Conservation (phyloP, 2,888 invertebrate genomes). For the Drosophila yooni region DNA sequence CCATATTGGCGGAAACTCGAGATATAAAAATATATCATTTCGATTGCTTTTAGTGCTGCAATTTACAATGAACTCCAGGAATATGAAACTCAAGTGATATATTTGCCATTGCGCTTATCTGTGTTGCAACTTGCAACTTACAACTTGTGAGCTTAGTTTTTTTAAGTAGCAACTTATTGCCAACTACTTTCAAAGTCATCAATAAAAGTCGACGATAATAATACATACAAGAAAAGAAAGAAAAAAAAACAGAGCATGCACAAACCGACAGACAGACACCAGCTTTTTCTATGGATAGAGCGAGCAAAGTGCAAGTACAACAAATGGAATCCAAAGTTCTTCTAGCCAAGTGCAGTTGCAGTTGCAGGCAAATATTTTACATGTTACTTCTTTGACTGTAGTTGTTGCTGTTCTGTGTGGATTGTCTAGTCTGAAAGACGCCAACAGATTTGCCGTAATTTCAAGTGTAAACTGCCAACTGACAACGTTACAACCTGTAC, state of each 20-base stretch:
- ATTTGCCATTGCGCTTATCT: slow-evolving; percentile 55
- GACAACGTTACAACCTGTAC: slow-evolving; percentile 59
- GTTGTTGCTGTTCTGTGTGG: slow-evolving; percentile 37
- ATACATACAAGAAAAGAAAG: not conserved
- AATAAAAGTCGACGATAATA: slow-evolving; percentile 62
- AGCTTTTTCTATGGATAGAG: not conserved
- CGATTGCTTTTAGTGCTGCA: slow-evolving; percentile 38
- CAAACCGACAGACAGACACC: slow-evolving; percentile 19
- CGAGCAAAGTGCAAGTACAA: slow-evolving; percentile 15
- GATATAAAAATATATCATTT: slow-evolving; percentile 32
- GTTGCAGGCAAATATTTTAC: slow-evolving; percentile 32
- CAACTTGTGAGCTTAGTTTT: slow-evolving; percentile 21
- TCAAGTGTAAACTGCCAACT: slow-evolving; percentile 41
- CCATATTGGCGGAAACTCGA: slow-evolving; percentile 30
- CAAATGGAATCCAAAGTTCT: slow-evolving; percentile 45
- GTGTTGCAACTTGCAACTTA: slow-evolving; percentile 29
- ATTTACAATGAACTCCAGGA: slow-evolving; percentile 35
- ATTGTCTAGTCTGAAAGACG: slow-evolving; percentile 80
- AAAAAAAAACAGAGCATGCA: slow-evolving; percentile 5
- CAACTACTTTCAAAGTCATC: slow-evolving; percentile 67
- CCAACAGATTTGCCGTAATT: slow-evolving; percentile 65
- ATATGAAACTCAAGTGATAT: slow-evolving; percentile 25
- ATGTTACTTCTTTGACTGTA: slow-evolving; percentile 19
- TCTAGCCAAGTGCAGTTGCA: slow-evolving; percentile 45
- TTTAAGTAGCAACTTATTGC: slow-evolving; percentile 27